phyloP scores from a whole-genome alignment of 2,888 invertebrate species.

The Caenorhabditis sp. region DNA sequence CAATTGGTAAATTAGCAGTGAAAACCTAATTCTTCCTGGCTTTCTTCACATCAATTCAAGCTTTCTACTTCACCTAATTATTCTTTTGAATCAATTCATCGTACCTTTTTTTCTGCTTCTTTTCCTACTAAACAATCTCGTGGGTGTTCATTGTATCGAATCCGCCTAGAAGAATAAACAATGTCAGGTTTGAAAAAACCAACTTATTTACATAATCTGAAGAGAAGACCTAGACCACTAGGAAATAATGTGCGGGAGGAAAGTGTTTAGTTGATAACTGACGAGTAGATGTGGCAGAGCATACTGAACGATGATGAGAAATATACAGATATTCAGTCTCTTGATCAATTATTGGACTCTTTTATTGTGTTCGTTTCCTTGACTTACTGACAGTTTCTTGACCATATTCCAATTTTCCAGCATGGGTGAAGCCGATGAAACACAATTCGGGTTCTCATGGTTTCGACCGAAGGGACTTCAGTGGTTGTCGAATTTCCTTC shows the following conservation, averaged over 20 bases:
- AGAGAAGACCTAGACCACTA: conserved; percentile 32
- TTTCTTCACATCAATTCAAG: conserved; percentile 1
- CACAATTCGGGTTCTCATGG: conserved; percentile 55
- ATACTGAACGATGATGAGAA: neutral
- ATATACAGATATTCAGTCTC: conserved; percentile 9
- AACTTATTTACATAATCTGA: conserved; percentile 56
- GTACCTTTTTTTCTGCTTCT: neutral
- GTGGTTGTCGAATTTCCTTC: conserved; percentile 66
- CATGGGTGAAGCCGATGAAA: conserved; percentile 57
- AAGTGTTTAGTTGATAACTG: conserved; percentile 9
- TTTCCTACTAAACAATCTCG: neutral
- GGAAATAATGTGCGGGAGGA: conserved; percentile 8
- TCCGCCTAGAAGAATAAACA: conserved; percentile 35
- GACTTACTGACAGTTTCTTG: neutral
- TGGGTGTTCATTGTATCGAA: conserved; percentile 37
- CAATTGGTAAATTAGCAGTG: conserved; percentile 3
- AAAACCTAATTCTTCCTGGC: neutral
- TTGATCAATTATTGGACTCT: conserved; percentile 26
- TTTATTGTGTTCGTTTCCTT: conserved; percentile 7
- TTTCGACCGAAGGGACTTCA: conserved; percentile 61
- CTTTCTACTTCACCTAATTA: neutral
- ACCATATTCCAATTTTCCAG: conserved; percentile 23
- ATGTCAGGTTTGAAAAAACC: conserved; percentile 27
- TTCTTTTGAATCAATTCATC: too few species aligned
- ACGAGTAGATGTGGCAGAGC: conserved; percentile 1